Percentiles rank a stretch among this genome's conserved stretches.
Conservation (phyloP, 2,888 invertebrate species). For the Nebria salina region DNA sequence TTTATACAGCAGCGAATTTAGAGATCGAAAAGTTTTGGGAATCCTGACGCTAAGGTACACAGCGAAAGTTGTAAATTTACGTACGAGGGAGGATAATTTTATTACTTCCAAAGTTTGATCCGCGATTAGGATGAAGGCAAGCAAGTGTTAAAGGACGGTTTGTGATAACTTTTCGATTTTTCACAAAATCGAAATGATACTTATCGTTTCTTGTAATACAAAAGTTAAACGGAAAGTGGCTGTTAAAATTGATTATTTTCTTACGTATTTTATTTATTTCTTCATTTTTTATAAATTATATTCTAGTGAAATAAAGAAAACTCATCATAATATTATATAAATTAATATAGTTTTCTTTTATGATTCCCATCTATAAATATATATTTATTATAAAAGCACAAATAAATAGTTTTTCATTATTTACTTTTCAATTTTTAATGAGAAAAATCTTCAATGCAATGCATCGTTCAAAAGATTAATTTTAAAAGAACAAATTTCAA, state of each 20-base stretch:
- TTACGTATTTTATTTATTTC: no score
- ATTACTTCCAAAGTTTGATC: conserved; percentile 28
- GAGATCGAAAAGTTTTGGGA: conserved; percentile 23
- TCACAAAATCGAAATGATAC: conserved; percentile 29
- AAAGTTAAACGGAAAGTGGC: conserved; percentile 17
- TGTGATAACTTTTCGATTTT: conserved; percentile 31
- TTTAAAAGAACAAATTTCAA: no score
- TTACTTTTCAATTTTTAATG: no score
- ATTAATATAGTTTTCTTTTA: no score
- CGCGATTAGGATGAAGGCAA: conserved; percentile 28
- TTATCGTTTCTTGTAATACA: conserved; percentile 17
- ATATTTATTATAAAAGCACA: no score
- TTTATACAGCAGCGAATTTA: not conserved
- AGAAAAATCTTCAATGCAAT: no score
- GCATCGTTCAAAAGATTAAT: no score
- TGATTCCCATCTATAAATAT: no score
- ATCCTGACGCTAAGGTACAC: not conserved
- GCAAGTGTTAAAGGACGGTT: not conserved
- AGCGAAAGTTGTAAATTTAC: not conserved
- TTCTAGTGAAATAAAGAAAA: no score
- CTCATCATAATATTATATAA: no score
- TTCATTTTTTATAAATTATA: no score
- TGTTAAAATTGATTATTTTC: not conserved
- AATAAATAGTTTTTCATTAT: no score
- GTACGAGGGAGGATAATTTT: conserved; percentile 22